Conservation (phyloP, 2,113 vertebrate species). For the Morphnarchus princeps region DNA sequence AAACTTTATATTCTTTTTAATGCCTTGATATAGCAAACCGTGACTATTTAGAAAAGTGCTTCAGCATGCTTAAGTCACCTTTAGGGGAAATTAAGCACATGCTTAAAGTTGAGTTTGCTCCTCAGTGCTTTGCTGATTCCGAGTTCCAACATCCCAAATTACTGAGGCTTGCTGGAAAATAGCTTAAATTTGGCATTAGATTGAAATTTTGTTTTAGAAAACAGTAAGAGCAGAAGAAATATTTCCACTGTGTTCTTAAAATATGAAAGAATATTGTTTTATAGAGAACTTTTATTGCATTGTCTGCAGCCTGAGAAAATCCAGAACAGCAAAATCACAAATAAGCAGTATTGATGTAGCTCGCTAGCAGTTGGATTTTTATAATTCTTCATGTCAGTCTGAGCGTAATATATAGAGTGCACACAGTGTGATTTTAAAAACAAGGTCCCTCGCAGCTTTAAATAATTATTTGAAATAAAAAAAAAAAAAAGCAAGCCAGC, state of each 20-base stretch:
- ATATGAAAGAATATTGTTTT: background rate
- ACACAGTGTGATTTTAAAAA: conserved; percentile 7
- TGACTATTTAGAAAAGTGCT: background rate
- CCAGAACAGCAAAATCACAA: background rate
- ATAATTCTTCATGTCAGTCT: background rate
- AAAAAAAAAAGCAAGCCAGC: background rate
- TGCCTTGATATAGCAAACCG: background rate
- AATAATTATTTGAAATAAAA: background rate
- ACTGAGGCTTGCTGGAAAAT: background rate
- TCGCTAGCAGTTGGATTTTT: background rate
- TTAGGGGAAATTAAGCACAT: background rate
- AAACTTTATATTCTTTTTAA: background rate
- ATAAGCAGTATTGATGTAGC: background rate
- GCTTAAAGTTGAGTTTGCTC: background rate
- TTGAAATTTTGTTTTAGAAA: background rate
- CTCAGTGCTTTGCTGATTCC: rapidly evolving
- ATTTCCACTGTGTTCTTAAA: background rate
- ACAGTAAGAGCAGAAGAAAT: background rate
- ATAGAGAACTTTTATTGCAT: background rate
- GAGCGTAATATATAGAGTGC: background rate
- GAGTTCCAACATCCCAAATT: background rate
- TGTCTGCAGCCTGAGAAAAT: conserved; percentile 45
- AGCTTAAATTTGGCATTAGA: background rate
- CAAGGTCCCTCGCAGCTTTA: conserved; percentile 4
- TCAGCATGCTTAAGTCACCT: background rate